These are phyloP conservation scores for Cydia strobilella DNA, from an alignment of 1,140 invertebrate genomes.

Conservation along the genomic window DNA sequence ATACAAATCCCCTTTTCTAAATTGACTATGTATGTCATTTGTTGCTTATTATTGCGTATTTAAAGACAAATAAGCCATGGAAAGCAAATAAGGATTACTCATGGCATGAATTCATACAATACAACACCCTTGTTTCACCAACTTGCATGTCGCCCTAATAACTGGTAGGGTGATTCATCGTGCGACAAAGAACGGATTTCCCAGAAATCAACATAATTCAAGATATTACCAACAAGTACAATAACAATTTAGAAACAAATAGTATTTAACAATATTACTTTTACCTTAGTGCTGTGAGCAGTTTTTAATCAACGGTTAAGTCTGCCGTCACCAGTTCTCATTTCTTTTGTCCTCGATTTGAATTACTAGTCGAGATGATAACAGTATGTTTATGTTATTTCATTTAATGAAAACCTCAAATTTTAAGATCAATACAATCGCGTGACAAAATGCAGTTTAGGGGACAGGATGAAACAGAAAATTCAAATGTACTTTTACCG, in stretches of 20 bases:
- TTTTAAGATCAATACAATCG: conserved; percentile 12
- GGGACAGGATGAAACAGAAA: conserved; percentile 16
- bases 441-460: conserved; percentile 1
- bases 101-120: conserved; percentile 5
- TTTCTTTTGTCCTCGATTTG: conserved; percentile 30
- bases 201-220: conserved; percentile 34
- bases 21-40: not conserved
- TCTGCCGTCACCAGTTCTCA: conserved; percentile 16
- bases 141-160: conserved; percentile 54
- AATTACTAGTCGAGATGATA: conserved; percentile 10
- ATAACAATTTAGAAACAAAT: not conserved
- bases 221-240: not conserved
- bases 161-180: conserved; percentile 70
- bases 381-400: conserved; percentile 3
- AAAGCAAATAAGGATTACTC: conserved; percentile 22
- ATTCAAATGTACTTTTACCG: conserved; percentile 31
- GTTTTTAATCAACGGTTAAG: conserved; percentile 5
- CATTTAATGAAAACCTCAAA: not conserved
- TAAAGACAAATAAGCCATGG: conserved; percentile 1
- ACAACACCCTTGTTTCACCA: conserved; percentile 55
- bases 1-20: not conserved
- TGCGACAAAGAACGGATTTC: conserved; percentile 58
- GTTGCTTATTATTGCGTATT: not conserved
- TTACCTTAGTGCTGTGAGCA: not conserved
- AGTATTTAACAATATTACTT: not conserved